A percentile compares a stretch with the other conserved stretches of the same genome.
Evolutionary conservation across 1,140 invertebrate genomes (phyloP).

Genomic region (Acromyrmex charruanus): DNA sequence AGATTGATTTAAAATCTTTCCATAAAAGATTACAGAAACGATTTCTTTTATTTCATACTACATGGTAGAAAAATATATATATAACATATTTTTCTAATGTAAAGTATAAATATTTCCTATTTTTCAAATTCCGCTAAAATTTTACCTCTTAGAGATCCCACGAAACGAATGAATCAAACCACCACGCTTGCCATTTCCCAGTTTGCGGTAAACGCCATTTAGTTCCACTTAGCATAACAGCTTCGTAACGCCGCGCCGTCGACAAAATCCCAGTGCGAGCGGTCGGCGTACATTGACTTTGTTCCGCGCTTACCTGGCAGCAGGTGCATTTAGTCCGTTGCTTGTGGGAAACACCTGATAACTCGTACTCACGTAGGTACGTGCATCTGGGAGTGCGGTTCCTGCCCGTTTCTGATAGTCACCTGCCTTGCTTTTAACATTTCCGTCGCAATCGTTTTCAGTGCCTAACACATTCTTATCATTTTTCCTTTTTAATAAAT

Average conservation of each 20-base stretch:
- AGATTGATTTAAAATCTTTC: not conserved
- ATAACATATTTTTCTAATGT: not conserved
- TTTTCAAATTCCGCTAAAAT: not conserved
- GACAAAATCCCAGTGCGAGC: slow-evolving; percentile 45
- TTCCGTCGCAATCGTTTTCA: slow-evolving; percentile 20
- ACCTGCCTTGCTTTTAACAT: slow-evolving; percentile 60
- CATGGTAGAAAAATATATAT: not conserved
- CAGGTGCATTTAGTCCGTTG: slow-evolving; percentile 76
- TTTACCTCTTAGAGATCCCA: not conserved
- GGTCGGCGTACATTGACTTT: slow-evolving; percentile 68
- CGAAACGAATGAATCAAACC: not conserved
- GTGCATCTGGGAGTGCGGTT: slow-evolving; percentile 55
- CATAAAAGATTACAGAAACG: not conserved
- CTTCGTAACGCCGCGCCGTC: slow-evolving; percentile 19
- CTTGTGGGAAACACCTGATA: slow-evolving; percentile 75
- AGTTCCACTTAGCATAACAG: slow-evolving; percentile 55
- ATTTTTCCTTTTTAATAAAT: not conserved
- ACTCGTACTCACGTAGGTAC: slow-evolving; percentile 56
- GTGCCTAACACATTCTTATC: not conserved
- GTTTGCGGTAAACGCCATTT: slow-evolving; percentile 43
- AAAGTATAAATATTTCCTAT: not conserved
- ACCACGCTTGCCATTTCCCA: not conserved
- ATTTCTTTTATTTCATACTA: not conserved
- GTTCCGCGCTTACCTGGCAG: slow-evolving; percentile 66
- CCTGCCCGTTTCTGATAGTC: slow-evolving; percentile 50